Base-by-base conservation (phyloP, 2,113 vertebrate genomes). In the Lepus timidus region DNA sequence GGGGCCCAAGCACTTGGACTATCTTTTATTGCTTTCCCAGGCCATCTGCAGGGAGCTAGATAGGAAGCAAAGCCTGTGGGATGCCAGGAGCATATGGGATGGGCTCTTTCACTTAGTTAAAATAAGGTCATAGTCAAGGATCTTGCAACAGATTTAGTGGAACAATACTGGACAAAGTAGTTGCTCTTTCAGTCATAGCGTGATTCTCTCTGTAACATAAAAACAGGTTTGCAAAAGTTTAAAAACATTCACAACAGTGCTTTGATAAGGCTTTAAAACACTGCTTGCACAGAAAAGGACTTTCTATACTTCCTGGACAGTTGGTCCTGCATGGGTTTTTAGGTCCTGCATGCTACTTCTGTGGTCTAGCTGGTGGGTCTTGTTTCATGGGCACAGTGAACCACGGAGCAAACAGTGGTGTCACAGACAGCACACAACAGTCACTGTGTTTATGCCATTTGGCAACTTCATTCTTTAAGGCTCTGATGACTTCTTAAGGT, bases 401-500 rank as follows among this genome's bases (percentile, higher is more conserved):
- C 79, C 36, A 2, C n/a, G 44, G 70, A 93, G 49, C 67, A 91
- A 81, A 87, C n/a, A 76, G 52, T 27, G n/a, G 27, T 27, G 73
- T 71, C 27, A 14, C 12, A 33, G 74, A 39, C 44, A n/a, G 29
- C 65, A 75, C 61, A 86, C 36, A 88, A 13, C 31, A 80, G 71
- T 20, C 17, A 6, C 76, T 90, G 93, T 88, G 89, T 79, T 49
- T 33, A 17, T 68, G 85, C 88, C 61, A 19, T 23, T 52, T 74
- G 93, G 90, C 81, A 90, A 8, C 67, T 25, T 55, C n/a, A 6
- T 62, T 51, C 52, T 55, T 25, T 12, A 13, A 31, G 64, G 58
- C 88, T 85, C 64, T 44, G 70, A 88, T 67, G 36, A 23, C 44
- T 92, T 85, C 92, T 80, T 49, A 62, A 36, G 29, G 51, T 29